phyloP scores from a whole-genome alignment of 2,797 vertebrate genomes.

The Parambassis ranga region DNA sequence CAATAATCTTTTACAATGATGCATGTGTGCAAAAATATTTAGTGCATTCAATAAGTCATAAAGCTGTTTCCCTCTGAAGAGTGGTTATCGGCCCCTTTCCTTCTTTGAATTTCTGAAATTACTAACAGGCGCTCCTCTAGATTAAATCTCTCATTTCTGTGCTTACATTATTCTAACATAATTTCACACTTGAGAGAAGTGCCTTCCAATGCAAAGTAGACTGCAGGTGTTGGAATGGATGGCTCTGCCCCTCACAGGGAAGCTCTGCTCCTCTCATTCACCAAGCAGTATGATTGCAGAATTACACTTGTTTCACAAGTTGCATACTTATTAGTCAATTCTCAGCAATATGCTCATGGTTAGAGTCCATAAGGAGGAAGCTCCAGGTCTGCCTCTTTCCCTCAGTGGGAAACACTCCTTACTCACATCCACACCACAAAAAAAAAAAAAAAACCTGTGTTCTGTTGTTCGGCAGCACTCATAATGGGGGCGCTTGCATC shows the following conservation, averaged over 20 bases:
- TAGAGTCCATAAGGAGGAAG: not conserved
- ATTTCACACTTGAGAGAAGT: not conserved
- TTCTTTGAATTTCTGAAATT: not conserved
- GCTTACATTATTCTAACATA: not conserved
- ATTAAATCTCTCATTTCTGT: not conserved
- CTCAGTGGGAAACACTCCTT: not conserved
- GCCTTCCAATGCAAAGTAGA: not conserved
- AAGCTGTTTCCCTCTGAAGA: not conserved
- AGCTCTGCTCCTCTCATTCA: not conserved
- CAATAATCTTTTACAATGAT: not conserved
- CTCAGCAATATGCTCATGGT: too few species aligned
- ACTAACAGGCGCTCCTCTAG: not conserved
- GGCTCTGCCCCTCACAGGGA: not conserved
- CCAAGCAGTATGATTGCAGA: not conserved
- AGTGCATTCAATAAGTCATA: not conserved
- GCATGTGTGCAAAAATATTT: not conserved
- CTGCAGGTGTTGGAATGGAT: not conserved
- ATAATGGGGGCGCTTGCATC: conserved; percentile 32
- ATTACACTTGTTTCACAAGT: not conserved
- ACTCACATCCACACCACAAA: not conserved
- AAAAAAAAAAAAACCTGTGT: not conserved
- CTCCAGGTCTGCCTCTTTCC: not conserved
- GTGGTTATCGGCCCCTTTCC: not conserved
- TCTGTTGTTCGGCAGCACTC: conserved; percentile 19
- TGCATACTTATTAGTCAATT: not conserved